phyloP scores from a whole-genome alignment of 2,888 invertebrate genomes.

The Ceratothoa steindachneri region DNA sequence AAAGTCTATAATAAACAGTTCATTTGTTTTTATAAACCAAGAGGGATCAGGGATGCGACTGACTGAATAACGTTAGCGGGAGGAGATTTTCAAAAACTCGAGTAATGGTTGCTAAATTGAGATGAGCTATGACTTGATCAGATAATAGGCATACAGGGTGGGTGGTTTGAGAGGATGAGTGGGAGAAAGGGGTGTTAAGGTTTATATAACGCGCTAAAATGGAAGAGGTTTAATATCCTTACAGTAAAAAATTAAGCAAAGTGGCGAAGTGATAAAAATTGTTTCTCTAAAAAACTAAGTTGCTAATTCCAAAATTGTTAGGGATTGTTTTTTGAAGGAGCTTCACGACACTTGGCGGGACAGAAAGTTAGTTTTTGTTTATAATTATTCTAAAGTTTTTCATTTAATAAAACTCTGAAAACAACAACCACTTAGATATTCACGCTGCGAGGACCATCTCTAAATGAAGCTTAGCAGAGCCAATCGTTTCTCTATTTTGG shows the following conservation, averaged over 20 bases:
- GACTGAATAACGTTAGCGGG: too few species aligned
- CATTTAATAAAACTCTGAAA: slow-evolving; percentile 41
- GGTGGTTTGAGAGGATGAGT: too few species aligned
- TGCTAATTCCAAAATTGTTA: slow-evolving; percentile 41
- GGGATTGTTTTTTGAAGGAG: slow-evolving; percentile 37
- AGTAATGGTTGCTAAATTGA: neutral
- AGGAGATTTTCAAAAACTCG: too few species aligned
- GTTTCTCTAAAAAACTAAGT: slow-evolving; percentile 45
- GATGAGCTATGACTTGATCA: neutral
- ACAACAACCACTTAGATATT: slow-evolving; percentile 31
- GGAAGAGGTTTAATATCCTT: slow-evolving; percentile 31
- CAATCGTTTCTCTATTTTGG: neutral
- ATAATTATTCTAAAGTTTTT: slow-evolving; percentile 23
- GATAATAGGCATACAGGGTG: too few species aligned
- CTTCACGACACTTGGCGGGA: slow-evolving; percentile 17
- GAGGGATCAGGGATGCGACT: too few species aligned
- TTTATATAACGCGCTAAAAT: slow-evolving; percentile 23
- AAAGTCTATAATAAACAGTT: too few species aligned
- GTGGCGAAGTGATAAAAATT: slow-evolving; percentile 45
- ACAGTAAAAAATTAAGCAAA: slow-evolving; percentile 45
- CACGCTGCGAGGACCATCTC: neutral
- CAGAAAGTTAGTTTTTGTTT: slow-evolving; percentile 35
- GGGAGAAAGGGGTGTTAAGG: slow-evolving; percentile 20
- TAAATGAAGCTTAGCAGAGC: neutral
- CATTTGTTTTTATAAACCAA: too few species aligned